Evolutionary conservation across 1,140 invertebrate species (phyloP).

Genomic region (Chionoecetes opilio): DNA sequence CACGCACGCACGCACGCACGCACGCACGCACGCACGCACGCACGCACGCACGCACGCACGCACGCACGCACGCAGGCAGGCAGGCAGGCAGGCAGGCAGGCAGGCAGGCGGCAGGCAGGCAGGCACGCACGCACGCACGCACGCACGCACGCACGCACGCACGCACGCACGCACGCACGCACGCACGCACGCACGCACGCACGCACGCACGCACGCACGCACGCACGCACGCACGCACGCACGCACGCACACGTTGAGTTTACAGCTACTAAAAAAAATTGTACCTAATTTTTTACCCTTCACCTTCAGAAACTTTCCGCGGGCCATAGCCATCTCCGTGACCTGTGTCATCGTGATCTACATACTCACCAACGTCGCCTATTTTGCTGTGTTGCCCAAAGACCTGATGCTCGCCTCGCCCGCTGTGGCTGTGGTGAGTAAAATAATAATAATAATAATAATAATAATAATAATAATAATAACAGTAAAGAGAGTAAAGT

Average conservation of each 20-base stretch:
- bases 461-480: too few species aligned
- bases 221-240: conserved; percentile 22
- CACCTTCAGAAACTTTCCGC: conserved; percentile 6
- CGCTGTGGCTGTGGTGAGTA: conserved; percentile 92
- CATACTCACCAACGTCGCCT: conserved; percentile 94
- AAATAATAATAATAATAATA: too few species aligned
- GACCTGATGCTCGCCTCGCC: conserved; percentile 90
- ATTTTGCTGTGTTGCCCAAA: conserved; percentile 92
- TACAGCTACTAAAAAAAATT: too few species aligned
- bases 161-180: conserved; percentile 22
- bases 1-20: conserved; percentile 23
- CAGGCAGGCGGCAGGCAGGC: too few species aligned
- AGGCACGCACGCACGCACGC: conserved; percentile 8
- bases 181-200: conserved; percentile 22
- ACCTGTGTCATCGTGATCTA: conserved; percentile 91
- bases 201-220: conserved; percentile 22
- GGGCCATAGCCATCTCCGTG: conserved; percentile 55
- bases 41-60: conserved; percentile 23
- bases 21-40: conserved; percentile 23
- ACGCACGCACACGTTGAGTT: neutral
- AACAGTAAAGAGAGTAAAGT: neutral
- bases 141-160: conserved; percentile 22
- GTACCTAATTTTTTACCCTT: too few species aligned
- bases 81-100: neutral
- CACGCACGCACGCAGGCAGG: neutral